Evolutionary conservation across 1,140 invertebrate species (phyloP), one percentile per base, ranked within the genome.

Genomic region (Rhysida immarginata): DNA sequence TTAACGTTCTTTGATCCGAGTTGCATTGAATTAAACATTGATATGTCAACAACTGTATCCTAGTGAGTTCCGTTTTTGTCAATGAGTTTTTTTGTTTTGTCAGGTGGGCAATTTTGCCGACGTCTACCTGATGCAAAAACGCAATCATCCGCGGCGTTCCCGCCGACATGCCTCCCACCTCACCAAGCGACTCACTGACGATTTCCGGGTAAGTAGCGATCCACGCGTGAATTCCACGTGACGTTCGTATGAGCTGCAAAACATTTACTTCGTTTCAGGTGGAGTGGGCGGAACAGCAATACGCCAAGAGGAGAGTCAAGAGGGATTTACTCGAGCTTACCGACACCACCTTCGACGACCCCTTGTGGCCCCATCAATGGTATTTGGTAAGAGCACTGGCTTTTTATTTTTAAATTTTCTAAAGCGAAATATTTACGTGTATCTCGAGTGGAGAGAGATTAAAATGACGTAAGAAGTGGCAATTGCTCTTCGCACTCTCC

Each of bases 331-430:
- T 49, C 16, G 44, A 1, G 14, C n/a, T 26, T 29, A 61, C 63
- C 59, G 58, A 59, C 13, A 46, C 52, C 13, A 59, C 67, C 54
- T 94, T 90, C 66, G 87, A 87, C 63, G 91, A 96, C 64, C 85
- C 87, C 59, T 71, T 91, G 0, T 95, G 88, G 84, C 68, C 75
- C 35, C 78, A 87, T 60, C 80, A 95, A 69, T 95, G 91, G 91
- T 95, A 96, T 72, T 74, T 94, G 81, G 89, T 93, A n/a, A n/a
- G n/a, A n/a, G n/a, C n/a, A n/a, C n/a, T n/a, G n/a, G n/a, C n/a
- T n/a, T n/a, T n/a, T n/a, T n/a, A n/a, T n/a, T n/a, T n/a, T n/a
- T n/a, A n/a, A n/a, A n/a, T n/a, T n/a, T n/a, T n/a, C n/a, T n/a
- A n/a, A n/a, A n/a, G n/a, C n/a, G n/a, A n/a, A n/a, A n/a, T n/a